phyloP scores from a whole-genome alignment of 2,888 invertebrate species.

The Pediacus dermestoides region DNA sequence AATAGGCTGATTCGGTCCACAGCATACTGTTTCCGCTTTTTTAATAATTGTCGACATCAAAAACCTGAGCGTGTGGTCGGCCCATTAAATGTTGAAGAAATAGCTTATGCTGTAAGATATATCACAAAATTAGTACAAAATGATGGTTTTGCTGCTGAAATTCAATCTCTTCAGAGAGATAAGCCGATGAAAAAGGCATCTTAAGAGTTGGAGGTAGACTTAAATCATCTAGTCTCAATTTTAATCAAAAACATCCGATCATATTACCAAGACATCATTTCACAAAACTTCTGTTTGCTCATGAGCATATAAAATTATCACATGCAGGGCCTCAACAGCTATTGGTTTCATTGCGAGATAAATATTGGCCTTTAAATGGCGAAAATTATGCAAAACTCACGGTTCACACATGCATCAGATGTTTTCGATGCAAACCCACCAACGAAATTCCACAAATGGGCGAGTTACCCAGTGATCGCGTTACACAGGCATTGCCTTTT shows the following conservation, averaged over 20 bases:
- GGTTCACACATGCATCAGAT: conserved; percentile 14
- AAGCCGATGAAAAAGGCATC: too few relatives aligned
- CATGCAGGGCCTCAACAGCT: conserved; percentile 27
- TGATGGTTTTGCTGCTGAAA: too few relatives aligned
- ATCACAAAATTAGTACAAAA: too few relatives aligned
- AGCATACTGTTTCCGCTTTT: too few relatives aligned
- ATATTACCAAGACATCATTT: conserved; percentile 15
- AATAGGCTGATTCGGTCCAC: too few relatives aligned
- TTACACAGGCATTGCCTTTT: conserved; percentile 15
- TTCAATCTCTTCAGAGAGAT: too few relatives aligned
- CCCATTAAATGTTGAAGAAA: too few relatives aligned
- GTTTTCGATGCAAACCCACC: conserved; percentile 15
- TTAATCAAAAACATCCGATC: conserved; percentile 19
- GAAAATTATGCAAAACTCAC: conserved; percentile 9
- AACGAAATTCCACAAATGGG: conserved; percentile 18
- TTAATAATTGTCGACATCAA: too few relatives aligned
- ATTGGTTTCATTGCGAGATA: conserved; percentile 19
- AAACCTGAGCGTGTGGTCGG: too few relatives aligned
- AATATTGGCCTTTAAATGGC: conserved; percentile 20
- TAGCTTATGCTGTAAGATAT: too few relatives aligned
- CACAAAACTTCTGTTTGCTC: conserved; percentile 13
- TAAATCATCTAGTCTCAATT: conserved; percentile 11
- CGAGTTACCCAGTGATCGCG: conserved; percentile 12
- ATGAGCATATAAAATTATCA: conserved; percentile 16
- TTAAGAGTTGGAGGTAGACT: conserved; percentile 20